Conservation (phyloP, 2,113 vertebrate species). For the Gobiocypris rarus region DNA sequence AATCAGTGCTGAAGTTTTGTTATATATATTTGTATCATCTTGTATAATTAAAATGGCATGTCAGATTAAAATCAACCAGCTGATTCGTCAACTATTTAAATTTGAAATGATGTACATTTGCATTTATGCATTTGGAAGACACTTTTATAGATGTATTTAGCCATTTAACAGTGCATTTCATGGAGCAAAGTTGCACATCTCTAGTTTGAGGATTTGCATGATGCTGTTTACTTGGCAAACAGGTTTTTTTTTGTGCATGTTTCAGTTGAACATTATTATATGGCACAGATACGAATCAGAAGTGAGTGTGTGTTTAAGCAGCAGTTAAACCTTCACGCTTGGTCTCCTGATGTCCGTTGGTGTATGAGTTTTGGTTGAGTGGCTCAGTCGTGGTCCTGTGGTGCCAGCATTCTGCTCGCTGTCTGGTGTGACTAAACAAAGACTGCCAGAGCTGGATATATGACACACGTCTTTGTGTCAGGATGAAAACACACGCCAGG, state of each 20-base stretch:
- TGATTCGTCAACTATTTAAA: too few relatives aligned
- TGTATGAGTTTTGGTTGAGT: constrained; percentile 5
- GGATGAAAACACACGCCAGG: neutral
- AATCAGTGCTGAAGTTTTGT: neutral
- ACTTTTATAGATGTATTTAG: too few relatives aligned
- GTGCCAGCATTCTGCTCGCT: constrained; percentile 1
- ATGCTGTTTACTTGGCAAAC: neutral
- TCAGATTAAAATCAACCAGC: neutral
- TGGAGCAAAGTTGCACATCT: neutral
- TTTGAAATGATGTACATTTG: too few relatives aligned
- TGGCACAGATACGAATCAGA: neutral
- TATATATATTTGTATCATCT: neutral
- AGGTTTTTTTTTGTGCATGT: neutral
- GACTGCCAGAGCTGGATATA: neutral
- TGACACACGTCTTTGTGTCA: constrained; percentile 14
- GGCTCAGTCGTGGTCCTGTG: constrained; percentile 22
- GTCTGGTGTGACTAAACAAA: constrained; percentile 40
- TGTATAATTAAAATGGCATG: neutral
- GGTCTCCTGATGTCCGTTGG: neutral
- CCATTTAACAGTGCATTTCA: too few relatives aligned
- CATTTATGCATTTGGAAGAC: too few relatives aligned
- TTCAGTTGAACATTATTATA: neutral
- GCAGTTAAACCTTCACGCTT: constrained; percentile 13
- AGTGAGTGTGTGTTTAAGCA: neutral
- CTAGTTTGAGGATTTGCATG: neutral